phyloP scores from a whole-genome alignment of 2,888 invertebrate genomes.

The Apeira syringaria region DNA sequence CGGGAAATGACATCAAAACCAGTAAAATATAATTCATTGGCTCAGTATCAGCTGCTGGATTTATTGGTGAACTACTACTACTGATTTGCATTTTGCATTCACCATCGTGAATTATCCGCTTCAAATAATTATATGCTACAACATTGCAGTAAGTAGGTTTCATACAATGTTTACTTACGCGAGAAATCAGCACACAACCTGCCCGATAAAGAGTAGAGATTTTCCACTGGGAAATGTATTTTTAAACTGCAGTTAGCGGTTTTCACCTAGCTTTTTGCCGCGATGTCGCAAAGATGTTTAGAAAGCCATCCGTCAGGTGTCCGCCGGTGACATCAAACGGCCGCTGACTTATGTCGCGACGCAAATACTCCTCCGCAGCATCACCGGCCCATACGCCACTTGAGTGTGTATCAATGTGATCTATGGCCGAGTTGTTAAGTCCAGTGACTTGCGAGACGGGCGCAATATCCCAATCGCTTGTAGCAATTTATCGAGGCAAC shows the following conservation, averaged over 20 bases:
- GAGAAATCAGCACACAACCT: constrained; percentile 44
- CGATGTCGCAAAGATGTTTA: constrained; percentile 66
- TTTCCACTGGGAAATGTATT: constrained; percentile 56
- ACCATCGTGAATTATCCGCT: constrained; percentile 7
- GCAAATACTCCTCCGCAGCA: constrained; percentile 37
- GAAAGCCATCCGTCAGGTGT: constrained; percentile 79
- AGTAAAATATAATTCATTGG: constrained; percentile 11
- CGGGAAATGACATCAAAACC: constrained; percentile 20
- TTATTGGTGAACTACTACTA: constrained; percentile 15
- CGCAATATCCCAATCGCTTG: constrained; percentile 13
- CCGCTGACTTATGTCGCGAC: constrained; percentile 52
- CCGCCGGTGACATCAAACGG: constrained; percentile 68
- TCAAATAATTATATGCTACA: constrained; percentile 8
- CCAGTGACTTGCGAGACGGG: constrained; percentile 34
- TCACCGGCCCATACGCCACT: constrained; percentile 17
- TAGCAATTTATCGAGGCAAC: constrained; percentile 17
- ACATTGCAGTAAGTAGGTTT: neutral
- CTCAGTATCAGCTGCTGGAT: constrained; percentile 2
- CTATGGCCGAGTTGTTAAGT: constrained; percentile 25
- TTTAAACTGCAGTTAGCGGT: constrained; percentile 70
- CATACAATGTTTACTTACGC: constrained; percentile 28
- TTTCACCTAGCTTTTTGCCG: constrained; percentile 75
- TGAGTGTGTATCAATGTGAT: constrained; percentile 10
- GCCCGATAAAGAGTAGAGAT: constrained; percentile 44
- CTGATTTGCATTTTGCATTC: constrained; percentile 18